Percentiles rank a stretch among this genome's conserved stretches.
Conservation (phyloP, 2,888 invertebrate genomes). For the Latrodectus hesperus region DNA sequence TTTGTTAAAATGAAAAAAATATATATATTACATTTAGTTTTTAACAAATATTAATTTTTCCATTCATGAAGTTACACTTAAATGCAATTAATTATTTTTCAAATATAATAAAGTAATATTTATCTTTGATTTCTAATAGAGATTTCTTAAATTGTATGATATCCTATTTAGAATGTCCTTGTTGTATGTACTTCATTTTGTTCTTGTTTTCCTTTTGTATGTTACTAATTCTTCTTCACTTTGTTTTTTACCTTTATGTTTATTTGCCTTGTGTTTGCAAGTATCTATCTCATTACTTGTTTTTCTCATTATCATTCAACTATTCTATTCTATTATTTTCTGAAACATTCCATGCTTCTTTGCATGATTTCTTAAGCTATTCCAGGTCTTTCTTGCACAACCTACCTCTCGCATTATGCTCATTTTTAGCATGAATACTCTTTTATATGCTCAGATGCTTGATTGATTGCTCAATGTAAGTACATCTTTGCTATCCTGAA, state of each 20-base stretch:
- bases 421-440: slow-evolving; percentile 55
- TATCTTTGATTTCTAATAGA: too few species aligned
- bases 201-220: background rate
- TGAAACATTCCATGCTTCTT: slow-evolving; percentile 42
- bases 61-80: too few species aligned
- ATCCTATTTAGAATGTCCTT: background rate
- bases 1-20: too few species aligned
- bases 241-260: background rate
- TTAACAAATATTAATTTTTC: too few species aligned
- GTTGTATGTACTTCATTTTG: background rate
- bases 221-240: background rate
- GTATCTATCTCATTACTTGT: slow-evolving; percentile 3
- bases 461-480: slow-evolving; percentile 40
- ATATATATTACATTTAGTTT: too few species aligned
- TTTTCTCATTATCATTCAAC: slow-evolving; percentile 14
- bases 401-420: slow-evolving; percentile 62
- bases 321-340: slow-evolving; percentile 25
- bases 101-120: too few species aligned
- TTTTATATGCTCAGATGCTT: slow-evolving; percentile 49
- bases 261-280: slow-evolving; percentile 11
- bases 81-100: too few species aligned
- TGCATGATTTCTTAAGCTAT: slow-evolving; percentile 63
- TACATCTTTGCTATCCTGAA: slow-evolving; percentile 10
- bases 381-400: slow-evolving; percentile 69
- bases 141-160: too few species aligned